These are phyloP conservation scores for Lasiurus borealis DNA, from an alignment of 2,113 vertebrate species.

Conservation along the genomic window DNA sequence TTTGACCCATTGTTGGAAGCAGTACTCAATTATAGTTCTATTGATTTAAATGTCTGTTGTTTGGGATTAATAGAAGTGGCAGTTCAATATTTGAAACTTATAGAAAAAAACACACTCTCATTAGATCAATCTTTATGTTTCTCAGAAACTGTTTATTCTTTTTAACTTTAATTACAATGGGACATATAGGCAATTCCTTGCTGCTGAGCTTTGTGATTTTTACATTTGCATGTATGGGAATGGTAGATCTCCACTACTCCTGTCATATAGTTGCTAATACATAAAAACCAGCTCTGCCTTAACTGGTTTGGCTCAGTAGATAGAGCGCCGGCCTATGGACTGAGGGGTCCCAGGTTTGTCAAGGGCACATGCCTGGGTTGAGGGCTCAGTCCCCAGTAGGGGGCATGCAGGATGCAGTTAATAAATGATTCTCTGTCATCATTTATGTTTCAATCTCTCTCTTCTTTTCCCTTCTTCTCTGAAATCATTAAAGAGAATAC, in stretches of 20 bases:
- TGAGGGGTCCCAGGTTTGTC: too few species aligned
- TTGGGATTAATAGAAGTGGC: conserved; percentile 32
- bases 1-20: conserved; percentile 85
- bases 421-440: too few species aligned
- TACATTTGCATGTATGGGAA: background rate
- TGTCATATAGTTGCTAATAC: background rate
- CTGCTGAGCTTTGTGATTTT: background rate
- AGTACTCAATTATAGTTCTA: conserved; percentile 77
- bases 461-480: too few species aligned
- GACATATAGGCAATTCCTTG: conserved; percentile 35
- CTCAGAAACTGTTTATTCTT: conserved; percentile 24
- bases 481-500: too few species aligned
- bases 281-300: background rate
- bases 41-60: conserved; percentile 48
- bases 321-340: too few species aligned
- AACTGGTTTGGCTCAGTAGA: too few species aligned
- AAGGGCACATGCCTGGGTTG: too few species aligned
- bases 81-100: conserved; percentile 64
- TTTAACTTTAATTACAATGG: conserved; percentile 34
- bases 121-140: conserved; percentile 49
- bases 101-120: background rate
- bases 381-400: too few species aligned
- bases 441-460: too few species aligned
- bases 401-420: too few species aligned
- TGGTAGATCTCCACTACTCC: background rate